A percentile compares a stretch with the other conserved stretches of the same genome.
Evolutionary conservation across 2,888 invertebrate genomes (phyloP).

Genomic region (Ennomos erosarius): DNA sequence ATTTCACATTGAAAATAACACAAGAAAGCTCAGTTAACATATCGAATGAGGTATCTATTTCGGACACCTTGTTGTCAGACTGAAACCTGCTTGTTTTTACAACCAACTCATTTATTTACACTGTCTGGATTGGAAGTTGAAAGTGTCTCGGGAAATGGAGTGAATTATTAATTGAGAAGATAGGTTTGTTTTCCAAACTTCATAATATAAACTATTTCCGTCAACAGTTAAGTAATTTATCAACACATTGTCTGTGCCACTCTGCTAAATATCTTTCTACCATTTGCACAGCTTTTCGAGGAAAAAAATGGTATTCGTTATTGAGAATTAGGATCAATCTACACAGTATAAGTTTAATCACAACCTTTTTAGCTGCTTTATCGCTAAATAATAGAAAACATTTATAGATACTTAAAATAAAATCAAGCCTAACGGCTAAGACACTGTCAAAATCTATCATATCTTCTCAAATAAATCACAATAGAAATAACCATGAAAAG

Average conservation of each 20-base stretch:
- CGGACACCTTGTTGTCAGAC: slow-evolving; percentile 13
- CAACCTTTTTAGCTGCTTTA: too few relatives aligned
- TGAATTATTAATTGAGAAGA: background rate
- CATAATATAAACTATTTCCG: too few relatives aligned
- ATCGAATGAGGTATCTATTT: slow-evolving; percentile 28
- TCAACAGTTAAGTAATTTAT: too few relatives aligned
- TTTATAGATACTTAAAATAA: too few relatives aligned
- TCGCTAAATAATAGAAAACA: too few relatives aligned
- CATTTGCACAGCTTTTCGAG: too few relatives aligned
- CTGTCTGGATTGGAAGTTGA: slow-evolving; percentile 2
- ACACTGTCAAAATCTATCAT: background rate
- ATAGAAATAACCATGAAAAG: slow-evolving; percentile 2
- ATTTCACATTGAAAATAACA: background rate
- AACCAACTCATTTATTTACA: slow-evolving; percentile 21
- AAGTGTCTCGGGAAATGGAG: slow-evolving; percentile 4
- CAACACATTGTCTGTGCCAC: too few relatives aligned
- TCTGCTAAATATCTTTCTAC: too few relatives aligned
- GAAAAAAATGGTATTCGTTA: too few relatives aligned
- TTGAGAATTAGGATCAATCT: too few relatives aligned
- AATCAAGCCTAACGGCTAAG: background rate
- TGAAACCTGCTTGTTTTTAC: slow-evolving; percentile 22
- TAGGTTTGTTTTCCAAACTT: background rate
- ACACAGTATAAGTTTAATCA: too few relatives aligned
- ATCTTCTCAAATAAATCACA: slow-evolving; percentile 7
- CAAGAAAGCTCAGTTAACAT: slow-evolving; percentile 22